Evolutionary conservation across 2,113 vertebrate genomes (phyloP), one percentile per base, ranked within the genome.

Genomic region (Muntiacus reevesi): DNA sequence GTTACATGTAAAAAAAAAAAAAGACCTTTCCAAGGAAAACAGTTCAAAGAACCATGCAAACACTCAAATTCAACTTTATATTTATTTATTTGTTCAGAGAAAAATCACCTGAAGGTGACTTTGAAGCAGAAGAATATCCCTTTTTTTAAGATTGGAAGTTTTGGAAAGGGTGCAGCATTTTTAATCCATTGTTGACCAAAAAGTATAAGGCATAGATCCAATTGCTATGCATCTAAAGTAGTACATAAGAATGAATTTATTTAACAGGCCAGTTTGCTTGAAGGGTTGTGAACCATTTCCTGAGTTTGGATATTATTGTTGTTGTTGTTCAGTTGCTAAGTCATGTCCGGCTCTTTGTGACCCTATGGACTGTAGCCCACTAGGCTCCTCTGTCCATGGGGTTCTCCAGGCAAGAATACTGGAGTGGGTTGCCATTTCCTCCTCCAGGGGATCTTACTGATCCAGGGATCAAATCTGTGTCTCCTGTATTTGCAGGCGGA

Each of bases 51-150:
- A 79, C 86, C 79, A 55, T 27, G 85, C 86, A 93, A 47, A 89
- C 36, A 17, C 17, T 47, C 79, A 94, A 52, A 94, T 78, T 81
- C 28, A 59, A 78, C 43, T 92, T 92, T 40, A 33, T 57, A 30
- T 27, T 47, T 76, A 62, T 83, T 89, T 82, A 52, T 30, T 54
- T 94, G 91, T 97, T 97, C 96, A 97, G 82, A 87, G 92, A 95
- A 93, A 83, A 83, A 96, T 97, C 88, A 98, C 94, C 95, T 97
- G 94, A 95, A 98, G 95, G 60, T 96, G 94, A 98, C 95, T 98
- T 98, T 97, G 94, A 98, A 97, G 98, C 92, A 95, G 93, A 96
- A 95, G 54, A 82, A 43, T 95, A 98, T 91, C 93, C 93, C 64
- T 52, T 88, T 55, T 98, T 87, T 95, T 95, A 96, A 98, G 64